Evolutionary conservation across 2,888 invertebrate species (phyloP).

Genomic region (Thymelicus lineola): DNA sequence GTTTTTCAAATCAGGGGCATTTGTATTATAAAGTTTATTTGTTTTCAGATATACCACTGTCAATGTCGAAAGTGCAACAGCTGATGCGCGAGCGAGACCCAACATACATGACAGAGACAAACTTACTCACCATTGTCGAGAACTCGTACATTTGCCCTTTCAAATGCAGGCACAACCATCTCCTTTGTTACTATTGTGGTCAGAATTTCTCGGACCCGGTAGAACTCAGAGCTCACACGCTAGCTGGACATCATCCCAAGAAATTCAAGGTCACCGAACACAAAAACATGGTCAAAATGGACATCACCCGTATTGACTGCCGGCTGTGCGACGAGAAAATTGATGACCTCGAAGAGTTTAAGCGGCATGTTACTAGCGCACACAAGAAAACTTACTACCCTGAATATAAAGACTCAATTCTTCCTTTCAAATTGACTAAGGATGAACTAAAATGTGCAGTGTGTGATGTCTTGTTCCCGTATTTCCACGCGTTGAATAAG

Average conservation of each 20-base stretch:
- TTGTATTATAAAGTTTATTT: background rate
- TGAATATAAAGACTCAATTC: constrained; percentile 59
- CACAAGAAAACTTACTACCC: constrained; percentile 71
- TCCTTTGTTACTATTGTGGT: constrained; percentile 74
- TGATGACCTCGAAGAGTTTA: constrained; percentile 63
- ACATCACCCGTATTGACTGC: constrained; percentile 71
- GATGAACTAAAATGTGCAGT: constrained; percentile 66
- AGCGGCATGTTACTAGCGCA: constrained; percentile 57
- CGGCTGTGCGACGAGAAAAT: constrained; percentile 62
- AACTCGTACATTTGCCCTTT: constrained; percentile 73
- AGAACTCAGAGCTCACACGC: constrained; percentile 60
- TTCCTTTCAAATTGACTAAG: constrained; percentile 40
- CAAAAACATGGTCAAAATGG: constrained; percentile 75
- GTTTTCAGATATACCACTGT: constrained; percentile 54
- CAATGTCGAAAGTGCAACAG: constrained; percentile 71
- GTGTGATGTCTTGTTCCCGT: constrained; percentile 62
- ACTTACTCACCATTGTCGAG: constrained; percentile 70
- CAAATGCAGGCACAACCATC: constrained; percentile 73
- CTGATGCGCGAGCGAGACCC: constrained; percentile 70
- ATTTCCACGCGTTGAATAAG: constrained; percentile 75
- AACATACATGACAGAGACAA: constrained; percentile 70
- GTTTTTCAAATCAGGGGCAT: too few species aligned
- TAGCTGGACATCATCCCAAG: constrained; percentile 64
- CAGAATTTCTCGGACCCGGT: constrained; percentile 60
- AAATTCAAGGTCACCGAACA: constrained; percentile 72